A percentile compares a stretch with the other conserved stretches of the same genome.
These are phyloP conservation scores for Paedocypris micromegethes DNA, from an alignment of 2,797 vertebrate species.

Conservation along the genomic window DNA sequence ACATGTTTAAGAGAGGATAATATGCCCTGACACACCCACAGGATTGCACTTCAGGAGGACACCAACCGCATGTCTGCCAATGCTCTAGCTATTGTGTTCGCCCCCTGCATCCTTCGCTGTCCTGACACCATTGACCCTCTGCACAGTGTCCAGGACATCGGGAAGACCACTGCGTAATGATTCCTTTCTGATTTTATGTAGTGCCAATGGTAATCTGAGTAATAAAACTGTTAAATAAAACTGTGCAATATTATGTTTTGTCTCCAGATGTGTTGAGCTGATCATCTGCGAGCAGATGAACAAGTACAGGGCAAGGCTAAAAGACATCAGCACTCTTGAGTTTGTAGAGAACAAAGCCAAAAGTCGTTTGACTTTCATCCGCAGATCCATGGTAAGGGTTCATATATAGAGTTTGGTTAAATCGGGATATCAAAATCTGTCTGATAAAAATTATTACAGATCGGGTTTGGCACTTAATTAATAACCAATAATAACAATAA, in stretches of 20 bases:
- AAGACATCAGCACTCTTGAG: slow-evolving; percentile 96
- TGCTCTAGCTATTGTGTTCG: slow-evolving; percentile 95
- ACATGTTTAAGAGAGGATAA: too few species aligned
- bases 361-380: slow-evolving; percentile 87
- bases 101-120: slow-evolving; percentile 94
- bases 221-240: neutral
- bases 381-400: slow-evolving; percentile 89
- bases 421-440: too few species aligned
- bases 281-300: slow-evolving; percentile 96
- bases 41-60: slow-evolving; percentile 91
- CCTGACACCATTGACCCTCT: slow-evolving; percentile 92
- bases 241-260: neutral
- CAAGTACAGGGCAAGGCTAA: slow-evolving; percentile 91
- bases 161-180: slow-evolving; percentile 95
- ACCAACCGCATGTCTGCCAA: slow-evolving; percentile 99
- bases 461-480: too few species aligned
- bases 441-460: too few species aligned
- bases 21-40: slow-evolving; percentile 49
- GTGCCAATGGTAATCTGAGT: neutral
- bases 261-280: slow-evolving; percentile 82
- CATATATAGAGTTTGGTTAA: neutral
- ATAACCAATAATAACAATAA: too few species aligned
- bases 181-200: neutral
- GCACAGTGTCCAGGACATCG: slow-evolving; percentile 94
- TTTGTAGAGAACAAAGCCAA: slow-evolving; percentile 98